Base-by-base conservation (phyloP, 2,888 invertebrate genomes). In the Melolontha melolontha region DNA sequence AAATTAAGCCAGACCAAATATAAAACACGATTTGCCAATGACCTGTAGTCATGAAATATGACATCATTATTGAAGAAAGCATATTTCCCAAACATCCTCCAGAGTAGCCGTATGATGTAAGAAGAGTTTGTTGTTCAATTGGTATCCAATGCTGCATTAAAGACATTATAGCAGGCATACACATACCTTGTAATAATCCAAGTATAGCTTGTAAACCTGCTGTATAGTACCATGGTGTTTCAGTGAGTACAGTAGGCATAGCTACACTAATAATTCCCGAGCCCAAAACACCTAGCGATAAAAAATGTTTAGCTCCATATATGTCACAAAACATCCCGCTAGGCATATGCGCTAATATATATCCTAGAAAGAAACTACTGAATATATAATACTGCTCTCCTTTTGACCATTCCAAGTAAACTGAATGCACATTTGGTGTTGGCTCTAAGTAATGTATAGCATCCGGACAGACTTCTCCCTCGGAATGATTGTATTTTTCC, bases 271-370 rank as follows among this genome's bases (percentile, higher is more conserved):
- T 16, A 6, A 59, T 4, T 10, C 12, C 44, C 1, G 22, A 59
- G 27, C 59, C 59, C 6, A 47, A 7, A 4, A 59, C 10, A 1
- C 44, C 44, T 8, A 11, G 12, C 2, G 41, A 12, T 12, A 59
- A n/a, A 2, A 59, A 14, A 47, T 59, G 41, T 14, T 47, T 59
- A 7, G 47, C 59, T n/a, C 59, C 59, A 29, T 59, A 59, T 1
- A 59, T 10, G 16, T 59, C 59, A 29, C 44, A 14, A 2, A 59
- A 11, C 5, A 59, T 12, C 11, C 59, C 59, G 27, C 27, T 34
- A 6, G 47, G 47, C 14, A 59, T 1, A 14, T 44, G 59, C 0
- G 11, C 8, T 16, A 59, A 34, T 1, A 34, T 47, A 12, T 47
- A 59, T 47, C 59, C 59, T 5, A 47, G 10, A 34, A 44, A 59